Conservation (phyloP, 2,888 invertebrate genomes). For the Nephrotoma flavescens region DNA sequence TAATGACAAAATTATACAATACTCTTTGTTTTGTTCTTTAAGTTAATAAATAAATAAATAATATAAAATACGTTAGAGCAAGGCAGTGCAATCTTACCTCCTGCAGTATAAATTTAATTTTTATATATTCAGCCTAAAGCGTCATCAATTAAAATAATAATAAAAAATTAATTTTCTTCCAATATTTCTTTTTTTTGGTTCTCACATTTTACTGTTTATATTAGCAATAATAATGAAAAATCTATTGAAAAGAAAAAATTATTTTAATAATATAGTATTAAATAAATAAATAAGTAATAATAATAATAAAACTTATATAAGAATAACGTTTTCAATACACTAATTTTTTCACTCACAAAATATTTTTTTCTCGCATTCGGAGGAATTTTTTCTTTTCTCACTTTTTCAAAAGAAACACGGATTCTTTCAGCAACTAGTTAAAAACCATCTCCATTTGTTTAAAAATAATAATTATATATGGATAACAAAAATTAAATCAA, state of each 20-base stretch:
- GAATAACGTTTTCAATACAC: background rate
- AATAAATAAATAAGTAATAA: background rate
- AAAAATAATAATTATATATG: background rate
- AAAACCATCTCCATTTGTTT: background rate
- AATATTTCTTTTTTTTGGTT: background rate
- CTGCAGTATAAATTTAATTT: slow-evolving; percentile 1
- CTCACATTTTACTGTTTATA: background rate
- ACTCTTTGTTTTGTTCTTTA: slow-evolving; percentile 3
- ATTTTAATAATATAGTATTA: background rate
- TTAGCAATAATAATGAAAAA: background rate
- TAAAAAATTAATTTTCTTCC: background rate
- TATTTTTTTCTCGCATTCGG: background rate
- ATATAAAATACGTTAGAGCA: slow-evolving; percentile 4
- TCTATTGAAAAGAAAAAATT: background rate
- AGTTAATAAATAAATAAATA: background rate
- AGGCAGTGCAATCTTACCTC: slow-evolving; percentile 16
- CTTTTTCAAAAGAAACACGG: background rate
- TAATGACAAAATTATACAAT: background rate
- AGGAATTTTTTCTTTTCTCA: background rate
- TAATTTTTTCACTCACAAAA: background rate
- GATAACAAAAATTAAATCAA: background rate
- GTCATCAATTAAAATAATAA: slow-evolving; percentile 1
- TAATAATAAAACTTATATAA: background rate
- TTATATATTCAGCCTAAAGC: slow-evolving; percentile 4
- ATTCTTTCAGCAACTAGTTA: background rate